These are phyloP conservation scores for Petrocephalus microphthalmus DNA, from an alignment of 2,113 vertebrate species.

Conservation along the genomic window DNA sequence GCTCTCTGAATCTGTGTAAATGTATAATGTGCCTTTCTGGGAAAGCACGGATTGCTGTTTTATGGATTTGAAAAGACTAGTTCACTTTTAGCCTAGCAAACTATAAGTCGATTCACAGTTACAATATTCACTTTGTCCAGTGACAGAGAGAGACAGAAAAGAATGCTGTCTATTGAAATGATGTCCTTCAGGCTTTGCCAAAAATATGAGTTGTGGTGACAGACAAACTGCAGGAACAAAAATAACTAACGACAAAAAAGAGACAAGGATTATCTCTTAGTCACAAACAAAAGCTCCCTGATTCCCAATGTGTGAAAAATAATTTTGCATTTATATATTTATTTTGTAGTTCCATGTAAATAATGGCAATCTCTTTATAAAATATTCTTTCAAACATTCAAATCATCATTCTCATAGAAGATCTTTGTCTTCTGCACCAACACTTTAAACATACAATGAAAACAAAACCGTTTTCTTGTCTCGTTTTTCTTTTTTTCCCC, in stretches of 20 bases:
- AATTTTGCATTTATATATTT: not conserved
- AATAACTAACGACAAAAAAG: not conserved
- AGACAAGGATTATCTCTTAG: not conserved
- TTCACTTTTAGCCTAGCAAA: not conserved
- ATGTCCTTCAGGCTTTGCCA: slow-evolving; percentile 8
- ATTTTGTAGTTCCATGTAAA: not conserved
- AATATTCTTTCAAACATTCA: not conserved
- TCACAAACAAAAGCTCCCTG: not conserved
- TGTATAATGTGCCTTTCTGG: not conserved
- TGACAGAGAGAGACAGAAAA: not conserved
- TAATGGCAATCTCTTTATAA: not conserved
- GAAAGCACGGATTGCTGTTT: not conserved
- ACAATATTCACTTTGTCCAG: slow-evolving; percentile 14
- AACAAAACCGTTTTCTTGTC: not conserved
- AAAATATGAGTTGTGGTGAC: not conserved
- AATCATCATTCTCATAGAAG: not conserved
- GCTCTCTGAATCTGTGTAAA: not conserved
- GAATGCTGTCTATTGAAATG: not conserved
- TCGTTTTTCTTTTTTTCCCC: not conserved
- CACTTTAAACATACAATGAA: not conserved
- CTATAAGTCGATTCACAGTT: not conserved
- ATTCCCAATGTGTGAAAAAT: not conserved
- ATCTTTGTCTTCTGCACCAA: not conserved
- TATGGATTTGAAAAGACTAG: not conserved
- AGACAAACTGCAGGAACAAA: not conserved